Evolutionary conservation across 2,888 invertebrate species (phyloP).

Genomic region (Prenolepis imparis): DNA sequence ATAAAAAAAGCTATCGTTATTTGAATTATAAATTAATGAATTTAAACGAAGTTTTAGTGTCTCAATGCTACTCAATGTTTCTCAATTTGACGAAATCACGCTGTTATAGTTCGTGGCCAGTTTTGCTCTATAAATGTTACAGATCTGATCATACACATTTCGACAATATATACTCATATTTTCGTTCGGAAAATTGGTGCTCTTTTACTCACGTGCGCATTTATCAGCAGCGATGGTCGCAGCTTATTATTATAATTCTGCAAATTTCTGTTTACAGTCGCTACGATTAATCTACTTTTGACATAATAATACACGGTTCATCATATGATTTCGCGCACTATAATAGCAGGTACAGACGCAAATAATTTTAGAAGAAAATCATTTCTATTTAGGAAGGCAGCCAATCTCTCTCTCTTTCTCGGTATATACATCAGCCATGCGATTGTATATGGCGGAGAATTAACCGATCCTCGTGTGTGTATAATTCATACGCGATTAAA

Average conservation of each 20-base stretch:
- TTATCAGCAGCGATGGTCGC: constrained; percentile 4
- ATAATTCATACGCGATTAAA: constrained; percentile 39
- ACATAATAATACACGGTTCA: not conserved
- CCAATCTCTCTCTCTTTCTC: not conserved
- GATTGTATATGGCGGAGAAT: not conserved
- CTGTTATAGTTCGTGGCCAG: not conserved
- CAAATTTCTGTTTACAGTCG: constrained; percentile 34
- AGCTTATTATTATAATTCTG: not conserved
- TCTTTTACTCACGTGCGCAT: constrained; percentile 20
- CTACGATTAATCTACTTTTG: constrained; percentile 27
- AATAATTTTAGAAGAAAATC: not conserved
- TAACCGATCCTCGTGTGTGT: not conserved
- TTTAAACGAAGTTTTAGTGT: not conserved
- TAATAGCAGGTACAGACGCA: not conserved
- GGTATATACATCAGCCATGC: not conserved
- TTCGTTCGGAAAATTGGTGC: not conserved
- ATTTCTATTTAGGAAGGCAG: not conserved
- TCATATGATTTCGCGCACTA: not conserved
- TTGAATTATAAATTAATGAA: not conserved
- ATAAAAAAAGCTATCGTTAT: not conserved
- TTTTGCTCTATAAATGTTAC: constrained; percentile 12
- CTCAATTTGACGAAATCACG: constrained; percentile 2
- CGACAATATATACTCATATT: not conserved
- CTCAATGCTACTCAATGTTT: not conserved
- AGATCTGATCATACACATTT: constrained; percentile 23